Evolutionary conservation across 2,888 invertebrate species (phyloP), one percentile per base, ranked within the genome.

Genomic region (Electrophaes corylata): DNA sequence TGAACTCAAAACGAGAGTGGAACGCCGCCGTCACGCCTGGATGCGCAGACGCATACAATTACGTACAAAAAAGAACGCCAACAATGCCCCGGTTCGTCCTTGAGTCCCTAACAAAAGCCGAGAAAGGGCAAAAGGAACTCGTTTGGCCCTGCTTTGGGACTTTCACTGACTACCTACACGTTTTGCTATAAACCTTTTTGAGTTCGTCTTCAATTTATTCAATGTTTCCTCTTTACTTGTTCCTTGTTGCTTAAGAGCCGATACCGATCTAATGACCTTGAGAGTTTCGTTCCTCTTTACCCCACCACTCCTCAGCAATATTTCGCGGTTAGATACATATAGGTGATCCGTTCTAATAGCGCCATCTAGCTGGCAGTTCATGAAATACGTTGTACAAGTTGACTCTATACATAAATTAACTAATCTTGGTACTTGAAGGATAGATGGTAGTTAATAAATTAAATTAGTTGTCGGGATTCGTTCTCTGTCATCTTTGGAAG

Each of bases 101-200:
- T 90, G 89, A 76, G 76, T 78, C 82, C 86, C 86, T 78, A 88
- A 90, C 88, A 90, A 90, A 90, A 91, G 88, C 86, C 79, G 84
- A 88, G 90, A 88, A 91, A 90, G 90, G 90, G 90, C 91, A 90
- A 83, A 49, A 84, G 84, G 84, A 91, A 91, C 91, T 86, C 82
- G 91, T 91, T 91, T 86, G 70, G 72, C 65, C 73, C 81, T 88
- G 85, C 88, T 86, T 91, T 84, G 87, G 78, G 79, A 90, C 91
- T 91, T 91, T 91, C 91, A 91, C 91, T 91, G 80, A 75, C 85
- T 88, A 84, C 84, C 88, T 87, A 87, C 83, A 80, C 78, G 76
- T 83, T 83, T 83, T 75, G 75, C 75, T 76, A 74, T 68, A 50
- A 49, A 49, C 41, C 16, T 39, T 61, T 61, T 51, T 43, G 55